These are phyloP conservation scores for Apamea anceps DNA, from an alignment of 2,888 invertebrate genomes.

Conservation along the genomic window DNA sequence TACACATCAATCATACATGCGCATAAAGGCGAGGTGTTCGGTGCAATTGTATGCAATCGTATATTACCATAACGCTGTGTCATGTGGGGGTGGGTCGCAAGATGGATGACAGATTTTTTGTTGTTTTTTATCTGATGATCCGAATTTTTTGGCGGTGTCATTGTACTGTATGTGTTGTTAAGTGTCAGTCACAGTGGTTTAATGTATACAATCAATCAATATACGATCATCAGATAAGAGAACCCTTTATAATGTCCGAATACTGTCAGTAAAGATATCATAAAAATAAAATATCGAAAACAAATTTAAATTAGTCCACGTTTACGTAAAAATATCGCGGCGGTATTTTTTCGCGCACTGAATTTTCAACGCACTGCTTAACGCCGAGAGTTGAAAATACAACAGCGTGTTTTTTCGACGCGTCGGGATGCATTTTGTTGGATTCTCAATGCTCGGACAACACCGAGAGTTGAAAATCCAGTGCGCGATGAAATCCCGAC, in stretches of 20 bases:
- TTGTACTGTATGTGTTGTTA: background rate
- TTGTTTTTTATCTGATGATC: constrained; percentile 3
- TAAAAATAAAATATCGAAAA: background rate
- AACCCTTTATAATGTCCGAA: background rate
- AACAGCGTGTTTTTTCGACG: background rate
- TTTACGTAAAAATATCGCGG: background rate
- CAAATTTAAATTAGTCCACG: background rate
- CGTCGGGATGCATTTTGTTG: too few species aligned
- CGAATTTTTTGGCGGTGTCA: background rate
- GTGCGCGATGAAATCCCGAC: too few species aligned
- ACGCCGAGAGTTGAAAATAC: background rate
- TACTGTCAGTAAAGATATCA: background rate
- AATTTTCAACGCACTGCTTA: background rate
- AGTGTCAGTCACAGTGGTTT: background rate
- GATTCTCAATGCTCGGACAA: too few species aligned
- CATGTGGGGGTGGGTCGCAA: constrained; percentile 45
- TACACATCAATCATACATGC: constrained; percentile 51
- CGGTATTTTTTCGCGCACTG: background rate
- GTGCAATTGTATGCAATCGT: constrained; percentile 56
- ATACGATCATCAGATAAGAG: background rate
- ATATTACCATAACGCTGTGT: constrained; percentile 53
- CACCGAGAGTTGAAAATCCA: too few species aligned
- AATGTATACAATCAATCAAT: background rate
- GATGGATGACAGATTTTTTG: constrained; percentile 22
- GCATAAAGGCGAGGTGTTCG: constrained; percentile 35